These are phyloP conservation scores for Lerema accius DNA, from an alignment of 1,140 invertebrate species.

Conservation along the genomic window DNA sequence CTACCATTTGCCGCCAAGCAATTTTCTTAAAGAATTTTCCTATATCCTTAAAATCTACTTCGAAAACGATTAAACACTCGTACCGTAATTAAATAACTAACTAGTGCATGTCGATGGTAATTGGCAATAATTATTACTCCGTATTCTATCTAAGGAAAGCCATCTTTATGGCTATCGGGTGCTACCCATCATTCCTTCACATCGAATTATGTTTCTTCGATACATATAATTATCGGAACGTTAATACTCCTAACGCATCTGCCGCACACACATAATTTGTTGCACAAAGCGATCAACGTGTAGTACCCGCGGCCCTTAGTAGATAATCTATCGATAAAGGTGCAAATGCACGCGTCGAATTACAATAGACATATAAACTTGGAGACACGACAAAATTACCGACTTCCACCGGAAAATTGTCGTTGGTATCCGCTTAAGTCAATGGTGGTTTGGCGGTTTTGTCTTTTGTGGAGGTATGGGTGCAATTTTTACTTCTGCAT, in stretches of 20 bases:
- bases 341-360: constrained; percentile 8
- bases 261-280: constrained; percentile 10
- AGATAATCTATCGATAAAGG: constrained; percentile 13
- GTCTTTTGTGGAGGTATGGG: not conserved
- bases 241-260: constrained; percentile 33
- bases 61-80: constrained; percentile 22
- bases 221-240: constrained; percentile 27
- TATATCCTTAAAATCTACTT: constrained; percentile 30
- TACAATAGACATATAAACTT: not conserved
- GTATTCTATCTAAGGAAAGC: constrained; percentile 43
- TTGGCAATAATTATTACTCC: constrained; percentile 50
- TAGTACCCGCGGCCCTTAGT: not conserved
- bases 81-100: constrained; percentile 44
- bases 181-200: constrained; percentile 27
- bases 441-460: constrained; percentile 4
- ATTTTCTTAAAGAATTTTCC: constrained; percentile 9
- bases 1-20: not conserved
- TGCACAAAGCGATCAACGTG: constrained; percentile 9
- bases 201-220: constrained; percentile 33
- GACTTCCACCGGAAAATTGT: constrained; percentile 15
- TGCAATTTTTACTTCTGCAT: not conserved
- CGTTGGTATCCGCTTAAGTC: constrained; percentile 3
- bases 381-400: constrained; percentile 8
- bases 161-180: constrained; percentile 41
- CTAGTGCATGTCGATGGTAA: constrained; percentile 47